Conservation (phyloP, 2,888 invertebrate species). For the Chrysopilus asiliformis region DNA sequence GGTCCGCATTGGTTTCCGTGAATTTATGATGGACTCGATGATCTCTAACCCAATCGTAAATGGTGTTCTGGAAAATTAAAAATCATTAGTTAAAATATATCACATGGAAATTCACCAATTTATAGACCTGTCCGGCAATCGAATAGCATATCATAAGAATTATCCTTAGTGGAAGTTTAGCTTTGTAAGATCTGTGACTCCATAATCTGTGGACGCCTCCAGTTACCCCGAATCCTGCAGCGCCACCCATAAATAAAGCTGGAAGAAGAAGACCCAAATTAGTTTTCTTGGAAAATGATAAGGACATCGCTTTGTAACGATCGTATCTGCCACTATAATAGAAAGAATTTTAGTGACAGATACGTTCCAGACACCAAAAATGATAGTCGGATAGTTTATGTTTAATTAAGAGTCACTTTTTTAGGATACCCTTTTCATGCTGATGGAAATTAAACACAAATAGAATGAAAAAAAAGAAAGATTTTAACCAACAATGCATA, state of each 20-base stretch:
- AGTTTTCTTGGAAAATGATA: too few relatives aligned
- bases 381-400: too few relatives aligned
- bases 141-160: constrained; percentile 48
- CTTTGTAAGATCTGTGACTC: constrained; percentile 55
- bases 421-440: too few relatives aligned
- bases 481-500: too few relatives aligned
- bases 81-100: neutral
- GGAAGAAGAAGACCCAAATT: constrained; percentile 20
- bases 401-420: too few relatives aligned
- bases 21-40: constrained; percentile 71
- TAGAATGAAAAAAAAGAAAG: too few relatives aligned
- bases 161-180: constrained; percentile 44
- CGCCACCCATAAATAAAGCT: constrained; percentile 41
- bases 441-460: too few relatives aligned
- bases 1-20: constrained; percentile 72
- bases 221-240: constrained; percentile 53
- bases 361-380: too few relatives aligned
- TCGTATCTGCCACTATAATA: too few relatives aligned
- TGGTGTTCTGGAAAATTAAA: constrained; percentile 49
- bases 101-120: neutral
- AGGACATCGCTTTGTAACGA: too few relatives aligned
- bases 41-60: constrained; percentile 77
- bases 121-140: constrained; percentile 48
- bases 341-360: too few relatives aligned
- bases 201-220: constrained; percentile 55